phyloP scores from a whole-genome alignment of 2,888 invertebrate genomes.

The Hydrotaea diabolus region DNA sequence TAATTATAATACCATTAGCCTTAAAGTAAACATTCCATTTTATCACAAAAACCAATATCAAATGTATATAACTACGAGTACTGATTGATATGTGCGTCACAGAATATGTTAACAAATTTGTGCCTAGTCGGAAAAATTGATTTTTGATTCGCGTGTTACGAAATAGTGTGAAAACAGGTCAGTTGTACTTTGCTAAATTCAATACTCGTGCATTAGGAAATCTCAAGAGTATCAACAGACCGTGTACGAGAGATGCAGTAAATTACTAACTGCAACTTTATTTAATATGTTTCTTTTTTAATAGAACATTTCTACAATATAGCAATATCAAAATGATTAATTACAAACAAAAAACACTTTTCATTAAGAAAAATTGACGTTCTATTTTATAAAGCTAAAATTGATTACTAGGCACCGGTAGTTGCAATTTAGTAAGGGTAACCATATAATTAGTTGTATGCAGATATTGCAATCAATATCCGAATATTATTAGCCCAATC shows the following conservation, averaged over 20 bases:
- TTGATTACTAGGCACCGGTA: conserved; percentile 40
- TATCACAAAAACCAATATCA: neutral
- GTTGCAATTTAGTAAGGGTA: neutral
- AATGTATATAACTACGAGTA: neutral
- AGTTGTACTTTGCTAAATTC: neutral
- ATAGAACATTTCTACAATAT: conserved; percentile 14
- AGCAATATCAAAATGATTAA: conserved; percentile 15
- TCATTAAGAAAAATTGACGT: conserved; percentile 10
- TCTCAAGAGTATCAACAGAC: neutral
- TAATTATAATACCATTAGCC: conserved; percentile 39
- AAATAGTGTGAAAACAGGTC: neutral
- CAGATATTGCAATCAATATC: no score
- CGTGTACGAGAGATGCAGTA: no score
- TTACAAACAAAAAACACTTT: conserved; percentile 5
- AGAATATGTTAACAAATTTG: neutral
- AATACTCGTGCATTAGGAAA: neutral
- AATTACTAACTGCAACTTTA: no score
- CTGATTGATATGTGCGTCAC: neutral
- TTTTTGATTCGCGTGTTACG: neutral
- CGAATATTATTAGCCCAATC: no score
- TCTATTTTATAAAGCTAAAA: conserved; percentile 37
- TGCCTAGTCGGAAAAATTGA: neutral
- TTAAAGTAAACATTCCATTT: conserved; percentile 2
- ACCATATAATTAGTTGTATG: neutral
- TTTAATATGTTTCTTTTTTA: neutral